Evolutionary conservation across 2,797 vertebrate species (phyloP).

Genomic region (Cheracebus regulus): DNA sequence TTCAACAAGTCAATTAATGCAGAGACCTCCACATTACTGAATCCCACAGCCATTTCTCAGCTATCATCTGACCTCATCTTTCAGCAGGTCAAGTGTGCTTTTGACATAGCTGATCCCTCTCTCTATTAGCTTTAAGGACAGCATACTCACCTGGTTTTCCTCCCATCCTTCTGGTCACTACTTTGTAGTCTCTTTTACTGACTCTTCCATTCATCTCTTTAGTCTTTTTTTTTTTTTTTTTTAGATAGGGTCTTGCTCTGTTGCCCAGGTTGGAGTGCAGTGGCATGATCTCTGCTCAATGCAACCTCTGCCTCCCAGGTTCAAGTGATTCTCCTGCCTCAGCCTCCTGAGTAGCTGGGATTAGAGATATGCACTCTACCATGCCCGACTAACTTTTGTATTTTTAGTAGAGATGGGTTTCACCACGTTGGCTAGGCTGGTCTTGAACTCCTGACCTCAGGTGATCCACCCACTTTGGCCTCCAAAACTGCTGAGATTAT

Average conservation of each 20-base stretch:
- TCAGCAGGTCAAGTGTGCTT: neutral
- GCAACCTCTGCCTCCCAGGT: neutral
- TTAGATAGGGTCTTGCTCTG: neutral
- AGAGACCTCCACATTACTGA: neutral
- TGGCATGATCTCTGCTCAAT: neutral
- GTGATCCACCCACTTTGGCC: neutral
- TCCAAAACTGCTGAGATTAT: neutral
- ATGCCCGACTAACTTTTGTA: neutral
- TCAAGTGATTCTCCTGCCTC: neutral
- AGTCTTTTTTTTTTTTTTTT: neutral
- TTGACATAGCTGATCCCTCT: neutral
- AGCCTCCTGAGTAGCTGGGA: neutral
- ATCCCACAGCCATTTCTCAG: neutral
- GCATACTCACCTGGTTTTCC: neutral
- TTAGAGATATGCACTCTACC: neutral
- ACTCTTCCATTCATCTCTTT: neutral
- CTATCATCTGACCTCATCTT: neutral
- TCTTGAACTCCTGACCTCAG: neutral
- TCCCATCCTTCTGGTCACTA: neutral
- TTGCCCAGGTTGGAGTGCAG: neutral
- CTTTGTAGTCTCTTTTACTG: neutral
- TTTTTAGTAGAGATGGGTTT: neutral
- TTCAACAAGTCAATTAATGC: neutral
- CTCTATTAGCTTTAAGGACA: neutral
- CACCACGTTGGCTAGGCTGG: neutral